phyloP scores from a whole-genome alignment of 1,140 invertebrate genomes.

The Drosophila mayri region DNA sequence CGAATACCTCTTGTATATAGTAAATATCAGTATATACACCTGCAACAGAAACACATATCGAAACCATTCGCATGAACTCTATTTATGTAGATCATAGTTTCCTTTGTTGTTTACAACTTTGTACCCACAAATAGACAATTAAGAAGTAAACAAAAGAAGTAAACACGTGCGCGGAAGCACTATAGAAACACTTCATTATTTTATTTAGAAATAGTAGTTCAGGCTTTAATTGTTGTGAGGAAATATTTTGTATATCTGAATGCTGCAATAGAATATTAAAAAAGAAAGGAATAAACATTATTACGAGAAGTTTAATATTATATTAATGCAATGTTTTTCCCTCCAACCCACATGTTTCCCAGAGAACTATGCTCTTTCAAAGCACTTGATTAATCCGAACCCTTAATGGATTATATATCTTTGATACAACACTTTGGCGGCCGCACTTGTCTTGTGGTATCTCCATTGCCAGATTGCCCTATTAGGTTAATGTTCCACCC shows the following conservation, averaged over 20 bases:
- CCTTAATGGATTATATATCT: constrained; percentile 42
- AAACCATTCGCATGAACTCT: neutral
- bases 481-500: constrained; percentile 29
- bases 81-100: constrained; percentile 18
- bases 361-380: neutral
- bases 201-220: constrained; percentile 26
- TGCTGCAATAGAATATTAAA: no score
- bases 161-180: constrained; percentile 44
- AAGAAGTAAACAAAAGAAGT: constrained; percentile 37
- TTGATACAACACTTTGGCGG: constrained; percentile 33
- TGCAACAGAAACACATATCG: neutral
- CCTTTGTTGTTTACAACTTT: constrained; percentile 16
- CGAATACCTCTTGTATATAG: neutral
- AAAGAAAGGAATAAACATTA: neutral
- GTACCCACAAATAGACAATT: constrained; percentile 43
- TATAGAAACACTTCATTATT: constrained; percentile 32
- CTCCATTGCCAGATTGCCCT: constrained; percentile 41
- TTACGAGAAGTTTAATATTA: neutral
- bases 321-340: neutral
- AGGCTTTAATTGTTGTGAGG: constrained; percentile 12
- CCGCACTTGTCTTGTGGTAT: constrained; percentile 25
- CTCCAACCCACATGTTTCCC: constrained; percentile 1
- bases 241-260: neutral
- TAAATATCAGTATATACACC: neutral
- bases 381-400: constrained; percentile 41